Conservation (phyloP, 1,140 invertebrate genomes). For the Aphelinus atriplicis region DNA sequence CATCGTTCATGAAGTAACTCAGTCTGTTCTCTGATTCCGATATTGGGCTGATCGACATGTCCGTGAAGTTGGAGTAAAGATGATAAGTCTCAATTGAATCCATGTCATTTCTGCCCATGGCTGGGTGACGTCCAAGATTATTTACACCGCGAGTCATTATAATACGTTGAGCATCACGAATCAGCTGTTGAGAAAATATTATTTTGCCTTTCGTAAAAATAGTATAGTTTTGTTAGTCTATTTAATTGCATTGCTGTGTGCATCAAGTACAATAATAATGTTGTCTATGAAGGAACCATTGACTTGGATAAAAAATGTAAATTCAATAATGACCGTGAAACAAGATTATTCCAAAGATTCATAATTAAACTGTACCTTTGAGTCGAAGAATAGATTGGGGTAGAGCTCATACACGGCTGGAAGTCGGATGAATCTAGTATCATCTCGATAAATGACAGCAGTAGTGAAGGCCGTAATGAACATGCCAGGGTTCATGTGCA, state of each 20-base stretch:
- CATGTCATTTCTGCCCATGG: not conserved
- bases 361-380: conserved; percentile 46
- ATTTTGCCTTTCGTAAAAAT: too few species aligned
- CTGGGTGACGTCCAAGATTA: not conserved
- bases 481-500: conserved; percentile 72
- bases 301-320: too few species aligned
- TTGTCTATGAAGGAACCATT: too few species aligned
- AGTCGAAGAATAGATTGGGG: conserved; percentile 72
- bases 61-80: conserved; percentile 57
- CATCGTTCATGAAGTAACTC: conserved; percentile 78
- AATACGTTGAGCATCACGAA: conserved; percentile 15
- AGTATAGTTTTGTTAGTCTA: too few species aligned
- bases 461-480: conserved; percentile 71
- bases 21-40: conserved; percentile 70
- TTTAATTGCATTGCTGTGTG: too few species aligned
- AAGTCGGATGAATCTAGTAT: conserved; percentile 69
- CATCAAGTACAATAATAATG: too few species aligned
- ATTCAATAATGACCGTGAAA: too few species aligned
- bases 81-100: conserved; percentile 49
- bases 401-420: conserved; percentile 76
- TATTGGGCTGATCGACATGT: conserved; percentile 44
- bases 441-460: conserved; percentile 70
- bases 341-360: too few species aligned
- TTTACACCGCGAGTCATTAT: not conserved
- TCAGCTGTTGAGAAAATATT: not conserved